Conservation (phyloP, 1,140 invertebrate genomes). For the Meloidogyne exigua region DNA sequence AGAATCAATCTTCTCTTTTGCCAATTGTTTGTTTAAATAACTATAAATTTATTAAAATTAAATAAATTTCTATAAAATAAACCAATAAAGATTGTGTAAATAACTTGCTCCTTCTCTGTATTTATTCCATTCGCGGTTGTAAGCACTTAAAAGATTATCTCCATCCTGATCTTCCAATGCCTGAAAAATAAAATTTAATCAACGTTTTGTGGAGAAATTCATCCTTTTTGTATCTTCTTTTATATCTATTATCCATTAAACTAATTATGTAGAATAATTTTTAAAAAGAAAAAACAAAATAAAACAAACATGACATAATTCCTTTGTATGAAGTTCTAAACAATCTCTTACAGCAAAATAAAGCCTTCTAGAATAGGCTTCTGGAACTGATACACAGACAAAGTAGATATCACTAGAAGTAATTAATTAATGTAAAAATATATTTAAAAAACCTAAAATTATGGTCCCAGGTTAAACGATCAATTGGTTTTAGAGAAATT, state of each 20-base stretch:
- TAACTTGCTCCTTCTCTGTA: conserved; percentile 47
- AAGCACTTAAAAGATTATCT: conserved; percentile 40
- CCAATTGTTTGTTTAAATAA: conserved; percentile 55
- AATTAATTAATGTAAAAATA: conserved; percentile 24
- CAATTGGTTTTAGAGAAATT: conserved; percentile 40
- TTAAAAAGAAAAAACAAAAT: not conserved
- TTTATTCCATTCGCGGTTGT: conserved; percentile 50
- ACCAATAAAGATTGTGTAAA: conserved; percentile 54
- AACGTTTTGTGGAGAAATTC: too few relatives aligned
- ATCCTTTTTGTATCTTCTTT: too few relatives aligned
- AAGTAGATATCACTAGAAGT: conserved; percentile 54
- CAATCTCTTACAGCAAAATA: conserved; percentile 43
- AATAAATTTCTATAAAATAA: conserved; percentile 19
- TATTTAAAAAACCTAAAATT: conserved; percentile 48
- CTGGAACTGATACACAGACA: conserved; percentile 54
- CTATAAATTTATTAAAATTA: conserved; percentile 33
- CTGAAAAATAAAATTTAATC: conserved; percentile 5
- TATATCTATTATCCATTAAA: not conserved
- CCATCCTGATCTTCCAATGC: conserved; percentile 14
- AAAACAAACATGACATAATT: conserved; percentile 14
- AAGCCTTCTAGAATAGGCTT: conserved; percentile 42
- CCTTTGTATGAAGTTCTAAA: conserved; percentile 32
- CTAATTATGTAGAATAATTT: not conserved
- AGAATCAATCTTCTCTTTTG: conserved; percentile 37
- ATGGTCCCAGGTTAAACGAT: conserved; percentile 47